Evolutionary conservation across 64 coral and sea anemone species (phyloP), one percentile per base, ranked within the genome.

Genomic region (Pocillopora damicornis): DNA sequence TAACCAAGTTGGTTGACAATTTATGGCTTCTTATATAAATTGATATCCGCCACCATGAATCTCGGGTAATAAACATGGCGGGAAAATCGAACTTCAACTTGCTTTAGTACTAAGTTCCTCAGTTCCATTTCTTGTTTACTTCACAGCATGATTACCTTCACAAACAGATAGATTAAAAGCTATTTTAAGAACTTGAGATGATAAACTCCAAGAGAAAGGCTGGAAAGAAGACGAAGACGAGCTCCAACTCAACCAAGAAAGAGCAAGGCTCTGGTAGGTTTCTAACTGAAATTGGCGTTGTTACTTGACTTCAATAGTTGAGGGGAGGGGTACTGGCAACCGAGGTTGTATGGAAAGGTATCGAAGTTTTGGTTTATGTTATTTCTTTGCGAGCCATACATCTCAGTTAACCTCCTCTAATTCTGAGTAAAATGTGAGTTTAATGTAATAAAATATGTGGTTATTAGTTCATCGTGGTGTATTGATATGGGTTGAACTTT

Each of bases 11-110:
- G 35, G 74, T 37, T 37, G 74, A 75, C 74, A 75, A 12, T 75
- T 75, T 26, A 17, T 35, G 30, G 30, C 10, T 18, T 3, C 36
- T 36, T 75, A 75, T 75, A 37, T 75, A 13, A 75, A 51, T 0
- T 4, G 42, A 51, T 4, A 0, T 51, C 7, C 42, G 7, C 7
- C 42, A n/a, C 64, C 18, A 9, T 78, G 87, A 20, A 92, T 87
- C 60, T 71, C 64, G 90, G 90, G 80, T 92, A 92, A 96, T 75
- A 93, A 96, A 89, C 74, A 96, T 96, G 94, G 94, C 94, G 94
- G 89, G 91, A 96, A 96, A 73, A 82, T 90, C 88, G 88, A 93
- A 93, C 56, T 60, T 51, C 42, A 82, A 58, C 14, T 66, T 78
- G 76, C 34, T 20, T 76, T 22, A 30, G 58, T 76, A 11, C 15